Evolutionary conservation across 2,113 vertebrate genomes (phyloP).

Genomic region (Fregata magnificens): DNA sequence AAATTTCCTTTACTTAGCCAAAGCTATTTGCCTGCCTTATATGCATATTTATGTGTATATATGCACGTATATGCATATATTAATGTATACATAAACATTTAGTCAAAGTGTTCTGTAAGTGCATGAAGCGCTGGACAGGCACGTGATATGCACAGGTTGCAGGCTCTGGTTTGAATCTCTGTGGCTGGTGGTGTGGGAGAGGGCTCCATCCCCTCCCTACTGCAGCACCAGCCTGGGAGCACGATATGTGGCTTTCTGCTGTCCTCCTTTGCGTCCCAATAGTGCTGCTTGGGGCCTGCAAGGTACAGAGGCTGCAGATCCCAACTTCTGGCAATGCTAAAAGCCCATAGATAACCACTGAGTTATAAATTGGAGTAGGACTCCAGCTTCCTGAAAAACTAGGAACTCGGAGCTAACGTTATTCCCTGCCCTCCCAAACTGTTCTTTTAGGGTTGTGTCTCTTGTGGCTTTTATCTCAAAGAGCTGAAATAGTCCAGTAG

Average conservation of each 20-base stretch:
- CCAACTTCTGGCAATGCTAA: background rate
- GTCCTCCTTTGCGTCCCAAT: background rate
- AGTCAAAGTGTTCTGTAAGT: background rate
- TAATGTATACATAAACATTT: background rate
- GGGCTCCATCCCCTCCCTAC: background rate
- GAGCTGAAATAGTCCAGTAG: background rate
- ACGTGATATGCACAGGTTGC: accelerated
- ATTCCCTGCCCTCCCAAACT: background rate
- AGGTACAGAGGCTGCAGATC: background rate
- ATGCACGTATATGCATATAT: background rate
- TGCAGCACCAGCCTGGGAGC: background rate
- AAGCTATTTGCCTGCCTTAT: background rate
- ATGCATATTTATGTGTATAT: background rate
- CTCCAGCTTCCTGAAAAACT: background rate
- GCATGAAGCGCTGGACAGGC: background rate
- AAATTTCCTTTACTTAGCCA: background rate
- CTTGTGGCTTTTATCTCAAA: background rate
- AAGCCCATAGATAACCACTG: background rate
- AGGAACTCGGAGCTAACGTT: background rate
- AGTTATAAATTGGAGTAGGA: background rate
- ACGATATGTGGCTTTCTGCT: background rate
- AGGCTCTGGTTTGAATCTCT: background rate
- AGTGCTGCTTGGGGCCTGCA: too few species aligned
- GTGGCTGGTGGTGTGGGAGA: background rate
- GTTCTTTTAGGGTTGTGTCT: background rate